Evolutionary conservation across 2,888 invertebrate species (phyloP), one percentile per base, ranked within the genome.

Genomic region (Geotrupes spiniger): DNA sequence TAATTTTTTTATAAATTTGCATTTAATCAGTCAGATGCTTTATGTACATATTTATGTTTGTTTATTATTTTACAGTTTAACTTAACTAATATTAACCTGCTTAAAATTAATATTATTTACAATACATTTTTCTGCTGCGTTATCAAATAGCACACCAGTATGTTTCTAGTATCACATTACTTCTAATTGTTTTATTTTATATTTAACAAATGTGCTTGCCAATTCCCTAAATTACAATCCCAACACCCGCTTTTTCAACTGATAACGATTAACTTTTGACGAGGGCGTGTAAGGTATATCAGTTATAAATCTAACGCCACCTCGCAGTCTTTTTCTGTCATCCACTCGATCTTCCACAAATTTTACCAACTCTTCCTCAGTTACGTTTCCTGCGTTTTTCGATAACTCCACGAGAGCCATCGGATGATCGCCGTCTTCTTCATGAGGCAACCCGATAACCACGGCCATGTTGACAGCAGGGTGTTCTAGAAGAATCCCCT

Each of bases 201-300:
- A n/a, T n/a, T n/a, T n/a, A n/a, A n/a, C n/a, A n/a, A n/a, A n/a
- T n/a, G n/a, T n/a, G n/a, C n/a, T n/a, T n/a, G n/a, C n/a, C n/a
- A n/a, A n/a, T n/a, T n/a, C n/a, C n/a, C n/a, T n/a, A n/a, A n/a
- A n/a, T n/a, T n/a, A n/a, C n/a, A n/a, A n/a, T n/a, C n/a, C 31
- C 33, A 46, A 42, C 17, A 50, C 25, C 9, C 3, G 27, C n/a
- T 46, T 28, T 25, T 38, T 50, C 37, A 50, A 17, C 6, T 11
- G 10, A 10, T 38, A 42, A 27, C 50, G 41, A 43, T 61, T 66
- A 5, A 69, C 46, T 59, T 71, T 71, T 2, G 69, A 69, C 8
- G 67, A 61, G 0, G 69, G 68, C n/a, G 71, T 70, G 14, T 62
- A 45, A 1, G 68, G 68, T 10, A 71, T 48, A 3, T 49, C 40